These are phyloP conservation scores for Chalcis sispes DNA, from an alignment of 2,888 invertebrate species.

Conservation along the genomic window DNA sequence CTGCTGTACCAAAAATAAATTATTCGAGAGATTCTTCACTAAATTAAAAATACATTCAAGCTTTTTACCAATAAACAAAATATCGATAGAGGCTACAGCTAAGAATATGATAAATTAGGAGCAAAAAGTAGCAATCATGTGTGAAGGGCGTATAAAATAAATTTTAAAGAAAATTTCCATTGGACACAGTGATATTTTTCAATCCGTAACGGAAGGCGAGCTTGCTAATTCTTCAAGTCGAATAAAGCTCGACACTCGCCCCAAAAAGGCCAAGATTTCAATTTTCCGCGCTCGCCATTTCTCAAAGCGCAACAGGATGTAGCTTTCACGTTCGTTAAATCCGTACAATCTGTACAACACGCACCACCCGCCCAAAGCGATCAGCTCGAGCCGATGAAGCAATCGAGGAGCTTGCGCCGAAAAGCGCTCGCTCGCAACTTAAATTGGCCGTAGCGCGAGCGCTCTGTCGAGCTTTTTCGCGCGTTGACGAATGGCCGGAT, in stretches of 20 bases:
- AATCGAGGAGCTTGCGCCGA: slow-evolving; percentile 37
- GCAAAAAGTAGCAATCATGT: no score
- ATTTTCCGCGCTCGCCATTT: slow-evolving; percentile 9
- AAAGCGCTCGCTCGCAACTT: no score
- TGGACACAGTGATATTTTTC: not conserved
- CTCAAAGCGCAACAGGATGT: slow-evolving; percentile 45
- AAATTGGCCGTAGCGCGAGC: not conserved
- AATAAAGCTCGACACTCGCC: not conserved
- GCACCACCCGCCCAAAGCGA: not conserved
- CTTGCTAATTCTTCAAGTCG: not conserved
- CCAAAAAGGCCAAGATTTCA: not conserved
- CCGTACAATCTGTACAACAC: not conserved
- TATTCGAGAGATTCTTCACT: no score
- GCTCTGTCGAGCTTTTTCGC: not conserved
- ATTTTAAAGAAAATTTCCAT: not conserved
- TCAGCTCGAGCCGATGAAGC: slow-evolving; percentile 35
- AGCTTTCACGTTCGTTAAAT: slow-evolving; percentile 18
- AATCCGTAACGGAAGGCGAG: slow-evolving; percentile 21
- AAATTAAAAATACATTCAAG: no score
- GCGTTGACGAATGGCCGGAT: slow-evolving; percentile 72
- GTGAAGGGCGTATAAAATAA: no score
- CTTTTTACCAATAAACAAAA: no score
- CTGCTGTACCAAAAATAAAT: no score
- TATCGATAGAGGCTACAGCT: no score
- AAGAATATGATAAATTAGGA: no score